These are phyloP conservation scores for Podocnemis expansa DNA, from an alignment of 2,113 vertebrate species.

Conservation along the genomic window DNA sequence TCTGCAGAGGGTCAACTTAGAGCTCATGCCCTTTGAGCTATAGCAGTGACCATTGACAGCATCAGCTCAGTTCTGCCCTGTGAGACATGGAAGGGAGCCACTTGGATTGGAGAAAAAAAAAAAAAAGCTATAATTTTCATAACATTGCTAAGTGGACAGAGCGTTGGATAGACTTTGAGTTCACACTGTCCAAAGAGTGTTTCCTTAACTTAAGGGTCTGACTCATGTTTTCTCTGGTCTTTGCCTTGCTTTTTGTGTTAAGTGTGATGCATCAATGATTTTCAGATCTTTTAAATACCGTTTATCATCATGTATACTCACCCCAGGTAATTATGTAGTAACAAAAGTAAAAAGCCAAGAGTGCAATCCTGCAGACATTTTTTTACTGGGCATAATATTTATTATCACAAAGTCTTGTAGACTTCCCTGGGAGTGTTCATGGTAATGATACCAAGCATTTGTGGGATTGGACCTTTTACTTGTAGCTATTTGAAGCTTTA, in stretches of 20 bases:
- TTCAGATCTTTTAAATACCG: not conserved
- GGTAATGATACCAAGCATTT: not conserved
- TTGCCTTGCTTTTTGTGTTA: slow-evolving; percentile 13
- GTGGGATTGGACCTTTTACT: not conserved
- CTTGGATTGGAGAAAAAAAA: too few relatives aligned
- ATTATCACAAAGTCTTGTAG: not conserved
- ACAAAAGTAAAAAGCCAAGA: not conserved
- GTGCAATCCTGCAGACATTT: not conserved
- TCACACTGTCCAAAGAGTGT: not conserved
- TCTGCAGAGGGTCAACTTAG: slow-evolving; percentile 44
- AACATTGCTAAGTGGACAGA: not conserved
- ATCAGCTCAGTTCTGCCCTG: not conserved
- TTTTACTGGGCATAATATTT: not conserved
- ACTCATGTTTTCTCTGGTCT: not conserved
- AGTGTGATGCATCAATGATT: not conserved
- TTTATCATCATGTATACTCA: not conserved
- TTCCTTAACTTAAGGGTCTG: slow-evolving; percentile 24
- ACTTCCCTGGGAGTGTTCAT: not conserved
- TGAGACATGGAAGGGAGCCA: slow-evolving; percentile 27
- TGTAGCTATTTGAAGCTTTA: not conserved
- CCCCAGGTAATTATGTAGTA: not conserved
- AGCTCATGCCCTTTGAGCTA: not conserved
- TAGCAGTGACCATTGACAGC: slow-evolving; percentile 10
- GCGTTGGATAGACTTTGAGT: slow-evolving; percentile 23
- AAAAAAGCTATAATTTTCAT: slow-evolving; percentile 9